Base-by-base conservation (phyloP, 1,140 invertebrate genomes). In the Arctopsyche grandis region DNA sequence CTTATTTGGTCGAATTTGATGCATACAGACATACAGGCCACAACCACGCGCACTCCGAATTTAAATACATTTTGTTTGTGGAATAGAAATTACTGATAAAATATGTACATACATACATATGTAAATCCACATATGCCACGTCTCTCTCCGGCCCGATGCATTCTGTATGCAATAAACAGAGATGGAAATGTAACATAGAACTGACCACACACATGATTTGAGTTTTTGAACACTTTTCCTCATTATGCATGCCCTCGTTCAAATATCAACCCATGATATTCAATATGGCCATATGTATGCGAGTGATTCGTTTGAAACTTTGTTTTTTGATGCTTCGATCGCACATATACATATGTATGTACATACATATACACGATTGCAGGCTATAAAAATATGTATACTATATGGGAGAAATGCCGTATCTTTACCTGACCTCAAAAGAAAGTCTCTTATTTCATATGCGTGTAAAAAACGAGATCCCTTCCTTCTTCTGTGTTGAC, bases 381-480 rank as follows among this genome's bases (percentile, higher is more conserved):
- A n/a, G n/a, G n/a, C 29, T 38, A 38, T 38, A 38, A 38, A 38
- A 38, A 38, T 4, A 38, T 7, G 3, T 38, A 38, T 7, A 38
- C 29, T n/a, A n/a, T n/a, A n/a, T n/a, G n/a, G 48, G 43, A 58
- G 52, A 75, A 58, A 75, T 56, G 7, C 21, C 46, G 21, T 24
- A 70, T 70, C 26, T 10, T 38, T 70, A 48, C 70, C 44, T 22
- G 44, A 73, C 70, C 38, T 29, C 52, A 29, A 75, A 75, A 75
- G 71, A 75, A 75, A 75, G 71, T 75, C 71, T 75, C 71, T 16
- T 58, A 58, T 75, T 75, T 75, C 71, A 75, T 52, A 26, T 24
- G 9, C 10, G 22, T 16, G 26, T 69, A 69, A 46, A 71, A 75
- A 75, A 75, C n/a, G 43, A 9, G 16, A 69, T 75, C 26, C 48